Percentiles rank a stretch among this genome's conserved stretches.
These are phyloP conservation scores for Amphipyra berbera DNA, from an alignment of 2,888 invertebrate species.

Conservation along the genomic window DNA sequence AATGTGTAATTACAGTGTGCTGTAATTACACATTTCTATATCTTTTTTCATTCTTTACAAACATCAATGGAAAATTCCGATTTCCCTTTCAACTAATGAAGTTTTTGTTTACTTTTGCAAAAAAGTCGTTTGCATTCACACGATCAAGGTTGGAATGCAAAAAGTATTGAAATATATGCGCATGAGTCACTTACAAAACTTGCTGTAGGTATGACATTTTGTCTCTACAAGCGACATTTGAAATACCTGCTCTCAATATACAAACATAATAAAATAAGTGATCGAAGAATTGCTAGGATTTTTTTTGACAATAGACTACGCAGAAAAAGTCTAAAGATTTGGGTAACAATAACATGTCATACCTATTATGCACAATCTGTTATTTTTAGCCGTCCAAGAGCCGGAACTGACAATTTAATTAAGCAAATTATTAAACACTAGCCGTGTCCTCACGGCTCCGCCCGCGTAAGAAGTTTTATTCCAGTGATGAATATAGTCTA, in stretches of 20 bases:
- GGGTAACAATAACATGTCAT: not conserved
- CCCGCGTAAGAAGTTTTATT: too few species aligned
- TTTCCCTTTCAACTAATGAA: conserved; percentile 30
- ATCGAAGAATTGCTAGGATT: too few species aligned
- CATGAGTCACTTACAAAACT: conserved; percentile 42
- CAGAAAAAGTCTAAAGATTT: not conserved
- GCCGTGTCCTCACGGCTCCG: too few species aligned
- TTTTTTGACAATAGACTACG: too few species aligned
- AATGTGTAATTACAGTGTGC: too few species aligned
- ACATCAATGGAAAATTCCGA: conserved; percentile 33
- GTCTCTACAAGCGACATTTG: conserved; percentile 34
- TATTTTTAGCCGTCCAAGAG: not conserved
- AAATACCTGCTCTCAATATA: conserved; percentile 26
- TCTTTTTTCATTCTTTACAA: not conserved
- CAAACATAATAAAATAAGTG: conserved; percentile 23
- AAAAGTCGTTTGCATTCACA: conserved; percentile 46
- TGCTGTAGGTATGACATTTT: conserved; percentile 45
- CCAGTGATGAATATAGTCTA: too few species aligned
- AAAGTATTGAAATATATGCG: conserved; percentile 40
- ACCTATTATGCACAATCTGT: not conserved
- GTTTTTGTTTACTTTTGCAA: conserved; percentile 25
- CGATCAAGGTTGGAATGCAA: conserved; percentile 51
- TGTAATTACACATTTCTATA: too few species aligned
- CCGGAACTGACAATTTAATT: too few species aligned
- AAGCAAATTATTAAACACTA: too few species aligned